These are phyloP conservation scores for Eremobia ochroleuca DNA, from an alignment of 2,888 invertebrate species.

Conservation along the genomic window DNA sequence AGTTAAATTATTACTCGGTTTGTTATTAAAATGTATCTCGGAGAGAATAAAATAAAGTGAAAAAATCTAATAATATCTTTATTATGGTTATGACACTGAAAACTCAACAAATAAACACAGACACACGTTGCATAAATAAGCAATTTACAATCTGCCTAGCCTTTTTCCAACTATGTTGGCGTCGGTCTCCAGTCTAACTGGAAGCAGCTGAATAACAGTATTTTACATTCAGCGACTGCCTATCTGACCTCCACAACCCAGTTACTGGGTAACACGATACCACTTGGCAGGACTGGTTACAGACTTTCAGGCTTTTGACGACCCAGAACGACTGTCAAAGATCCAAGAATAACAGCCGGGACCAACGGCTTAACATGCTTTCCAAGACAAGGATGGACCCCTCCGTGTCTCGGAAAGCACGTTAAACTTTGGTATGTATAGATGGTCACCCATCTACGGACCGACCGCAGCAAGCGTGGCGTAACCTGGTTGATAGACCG, in stretches of 20 bases:
- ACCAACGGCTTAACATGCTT: neutral
- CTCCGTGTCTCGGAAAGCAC: no score
- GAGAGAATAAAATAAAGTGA: no score
- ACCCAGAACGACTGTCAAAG: neutral
- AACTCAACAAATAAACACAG: neutral
- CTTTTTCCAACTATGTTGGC: neutral
- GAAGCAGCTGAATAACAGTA: neutral
- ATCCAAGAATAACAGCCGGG: neutral
- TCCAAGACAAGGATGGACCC: neutral
- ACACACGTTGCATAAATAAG: neutral
- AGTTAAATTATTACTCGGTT: no score
- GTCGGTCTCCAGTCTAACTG: neutral
- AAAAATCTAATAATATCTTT: no score
- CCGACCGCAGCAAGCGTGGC: neutral
- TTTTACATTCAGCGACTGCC: neutral
- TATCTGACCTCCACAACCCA: neutral
- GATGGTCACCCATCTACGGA: neutral
- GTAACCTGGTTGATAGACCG: neutral
- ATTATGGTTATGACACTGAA: slow-evolving; percentile 11
- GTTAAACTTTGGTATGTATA: no score
- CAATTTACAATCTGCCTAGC: neutral
- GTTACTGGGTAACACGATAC: neutral
- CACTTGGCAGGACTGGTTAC: neutral
- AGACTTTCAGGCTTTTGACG: neutral
- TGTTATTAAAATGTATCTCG: no score